These are phyloP conservation scores for Cygnus atratus DNA, from an alignment of 2,113 vertebrate genomes.

Conservation along the genomic window DNA sequence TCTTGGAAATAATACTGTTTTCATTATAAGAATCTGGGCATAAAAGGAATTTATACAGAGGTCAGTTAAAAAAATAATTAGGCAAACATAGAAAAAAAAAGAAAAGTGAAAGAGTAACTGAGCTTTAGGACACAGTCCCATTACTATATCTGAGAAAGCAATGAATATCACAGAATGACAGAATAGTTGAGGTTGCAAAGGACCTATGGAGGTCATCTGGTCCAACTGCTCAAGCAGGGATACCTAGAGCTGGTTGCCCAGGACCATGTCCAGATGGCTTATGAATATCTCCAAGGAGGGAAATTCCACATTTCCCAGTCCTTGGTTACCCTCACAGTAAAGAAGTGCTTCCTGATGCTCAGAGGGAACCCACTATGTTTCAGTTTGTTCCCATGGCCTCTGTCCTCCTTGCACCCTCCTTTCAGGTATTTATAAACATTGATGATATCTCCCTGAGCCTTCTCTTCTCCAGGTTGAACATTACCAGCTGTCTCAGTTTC, in stretches of 20 bases:
- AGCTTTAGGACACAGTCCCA: neutral
- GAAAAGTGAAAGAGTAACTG: neutral
- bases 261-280: neutral
- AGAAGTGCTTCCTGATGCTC: neutral
- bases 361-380: neutral
- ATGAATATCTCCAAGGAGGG: neutral
- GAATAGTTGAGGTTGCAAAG: neutral
- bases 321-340: neutral
- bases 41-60: neutral
- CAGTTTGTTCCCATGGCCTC: neutral
- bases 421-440: neutral
- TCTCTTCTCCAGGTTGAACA: neutral
- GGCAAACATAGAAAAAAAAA: neutral
- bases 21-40: neutral
- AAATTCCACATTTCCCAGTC: neutral
- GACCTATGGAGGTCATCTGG: neutral
- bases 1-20: neutral
- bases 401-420: neutral
- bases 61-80: neutral
- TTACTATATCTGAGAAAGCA: neutral
- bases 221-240: neutral
- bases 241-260: neutral
- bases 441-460: neutral
- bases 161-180: neutral
- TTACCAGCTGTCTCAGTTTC: neutral